Evolutionary conservation across 2,113 vertebrate species (phyloP).

Genomic region (Phaetusa simplex): DNA sequence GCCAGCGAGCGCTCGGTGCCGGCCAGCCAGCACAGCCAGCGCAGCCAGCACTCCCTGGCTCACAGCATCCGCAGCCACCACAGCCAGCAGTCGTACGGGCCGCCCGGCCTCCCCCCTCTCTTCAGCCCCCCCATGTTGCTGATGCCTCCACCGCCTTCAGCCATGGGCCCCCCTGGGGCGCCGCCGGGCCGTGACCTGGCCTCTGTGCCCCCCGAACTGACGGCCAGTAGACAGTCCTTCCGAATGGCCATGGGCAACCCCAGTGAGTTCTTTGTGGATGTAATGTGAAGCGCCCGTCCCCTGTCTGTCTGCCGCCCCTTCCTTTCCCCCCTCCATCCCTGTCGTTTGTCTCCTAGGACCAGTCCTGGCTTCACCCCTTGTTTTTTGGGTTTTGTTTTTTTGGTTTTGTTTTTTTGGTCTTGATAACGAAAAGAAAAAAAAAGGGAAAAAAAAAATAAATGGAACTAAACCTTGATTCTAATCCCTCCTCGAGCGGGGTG

Average conservation of each 20-base stretch:
- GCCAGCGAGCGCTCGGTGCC: constrained; percentile 83
- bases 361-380: constrained; percentile 49
- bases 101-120: constrained; percentile 78
- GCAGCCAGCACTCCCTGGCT: constrained; percentile 86
- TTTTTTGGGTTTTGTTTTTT: background rate
- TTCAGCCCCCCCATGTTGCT: constrained; percentile 83
- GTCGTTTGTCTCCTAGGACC: constrained; percentile 55
- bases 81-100: constrained; percentile 84
- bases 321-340: background rate
- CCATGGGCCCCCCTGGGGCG: constrained; percentile 81
- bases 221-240: constrained; percentile 94
- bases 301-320: constrained; percentile 48
- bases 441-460: constrained; percentile 74
- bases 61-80: constrained; percentile 83
- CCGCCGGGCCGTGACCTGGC: constrained; percentile 87
- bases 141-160: constrained; percentile 78
- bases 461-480: constrained; percentile 77
- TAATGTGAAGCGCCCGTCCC: constrained; percentile 85
- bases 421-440: constrained; percentile 72
- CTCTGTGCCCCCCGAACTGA: constrained; percentile 93
- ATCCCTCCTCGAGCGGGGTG: constrained; percentile 63
- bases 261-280: constrained; percentile 96
- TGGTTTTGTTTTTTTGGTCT: constrained; percentile 60
- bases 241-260: constrained; percentile 95
- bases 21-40: constrained; percentile 84